Percentiles rank a stretch among this genome's conserved stretches.
Evolutionary conservation across 2,113 vertebrate species (phyloP).

Genomic region (Pteropus alecto): DNA sequence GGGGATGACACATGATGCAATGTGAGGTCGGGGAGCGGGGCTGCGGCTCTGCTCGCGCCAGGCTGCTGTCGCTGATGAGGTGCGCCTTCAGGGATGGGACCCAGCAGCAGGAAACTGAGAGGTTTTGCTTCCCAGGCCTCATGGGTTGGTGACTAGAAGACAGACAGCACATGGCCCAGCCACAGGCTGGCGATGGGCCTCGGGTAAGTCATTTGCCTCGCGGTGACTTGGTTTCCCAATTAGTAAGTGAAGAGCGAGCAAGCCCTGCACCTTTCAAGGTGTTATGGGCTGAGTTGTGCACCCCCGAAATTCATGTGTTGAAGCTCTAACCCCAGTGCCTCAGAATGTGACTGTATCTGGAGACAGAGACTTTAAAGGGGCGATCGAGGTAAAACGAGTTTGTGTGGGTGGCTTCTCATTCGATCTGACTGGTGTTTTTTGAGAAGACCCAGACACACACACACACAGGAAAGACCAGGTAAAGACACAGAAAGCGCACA

Average conservation of each 20-base stretch:
- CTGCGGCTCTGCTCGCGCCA: not conserved
- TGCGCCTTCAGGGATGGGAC: not conserved
- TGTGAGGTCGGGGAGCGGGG: not conserved
- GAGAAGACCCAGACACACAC: not conserved
- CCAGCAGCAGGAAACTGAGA: not conserved
- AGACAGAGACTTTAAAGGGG: not conserved
- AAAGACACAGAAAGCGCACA: not conserved
- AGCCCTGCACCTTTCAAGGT: accelerated
- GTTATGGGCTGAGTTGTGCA: accelerated
- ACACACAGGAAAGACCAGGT: accelerated
- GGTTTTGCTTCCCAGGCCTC: not conserved
- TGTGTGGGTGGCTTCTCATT: accelerated
- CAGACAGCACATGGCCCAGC: accelerated
- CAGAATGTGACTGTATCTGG: not conserved
- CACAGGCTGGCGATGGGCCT: accelerated
- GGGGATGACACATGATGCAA: slow-evolving; percentile 52
- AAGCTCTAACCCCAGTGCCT: not conserved
- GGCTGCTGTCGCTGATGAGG: not conserved
- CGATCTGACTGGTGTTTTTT: too few relatives aligned
- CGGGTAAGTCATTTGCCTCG: not conserved
- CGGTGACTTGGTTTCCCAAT: not conserved
- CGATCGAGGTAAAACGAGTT: not conserved
- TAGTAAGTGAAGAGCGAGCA: accelerated
- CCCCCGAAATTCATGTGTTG: accelerated
- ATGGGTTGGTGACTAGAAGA: not conserved